Evolutionary conservation across 2,888 invertebrate species (phyloP).

Genomic region (Mythimna impura): DNA sequence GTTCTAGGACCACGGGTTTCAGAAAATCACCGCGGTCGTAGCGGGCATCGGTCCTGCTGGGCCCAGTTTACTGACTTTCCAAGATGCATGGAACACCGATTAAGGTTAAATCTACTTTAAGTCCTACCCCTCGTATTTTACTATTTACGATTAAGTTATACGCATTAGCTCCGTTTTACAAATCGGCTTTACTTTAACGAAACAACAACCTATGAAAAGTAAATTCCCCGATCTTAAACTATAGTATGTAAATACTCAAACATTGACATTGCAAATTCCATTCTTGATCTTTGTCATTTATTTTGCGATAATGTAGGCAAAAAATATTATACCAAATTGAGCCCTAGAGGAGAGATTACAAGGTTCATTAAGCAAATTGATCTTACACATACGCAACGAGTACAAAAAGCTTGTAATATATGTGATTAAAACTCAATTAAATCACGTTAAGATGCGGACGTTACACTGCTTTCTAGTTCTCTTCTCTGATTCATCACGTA

Average conservation of each 20-base stretch:
- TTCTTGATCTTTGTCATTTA: conserved; percentile 5
- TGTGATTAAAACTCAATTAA: conserved; percentile 51
- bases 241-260: conserved; percentile 22
- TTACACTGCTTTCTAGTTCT: conserved; percentile 50
- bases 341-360: conserved; percentile 23
- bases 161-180: background rate
- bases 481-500: conserved; percentile 69
- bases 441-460: conserved; percentile 52
- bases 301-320: conserved; percentile 8
- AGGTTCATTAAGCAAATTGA: conserved; percentile 27
- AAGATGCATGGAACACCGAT: background rate
- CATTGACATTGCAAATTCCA: conserved; percentile 16
- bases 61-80: background rate
- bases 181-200: background rate
- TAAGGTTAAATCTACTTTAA: no score
- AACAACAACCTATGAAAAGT: conserved; percentile 7
- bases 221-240: background rate
- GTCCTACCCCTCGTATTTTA: no score
- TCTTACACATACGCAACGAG: conserved; percentile 6
- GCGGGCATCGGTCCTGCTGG: background rate
- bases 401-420: conserved; percentile 41
- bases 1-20: no score
- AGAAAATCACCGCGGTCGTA: no score
- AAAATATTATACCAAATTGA: conserved; percentile 14
- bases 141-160: background rate